Base-by-base conservation (phyloP, 2,797 vertebrate genomes). In the Xerus rutilus region DNA sequence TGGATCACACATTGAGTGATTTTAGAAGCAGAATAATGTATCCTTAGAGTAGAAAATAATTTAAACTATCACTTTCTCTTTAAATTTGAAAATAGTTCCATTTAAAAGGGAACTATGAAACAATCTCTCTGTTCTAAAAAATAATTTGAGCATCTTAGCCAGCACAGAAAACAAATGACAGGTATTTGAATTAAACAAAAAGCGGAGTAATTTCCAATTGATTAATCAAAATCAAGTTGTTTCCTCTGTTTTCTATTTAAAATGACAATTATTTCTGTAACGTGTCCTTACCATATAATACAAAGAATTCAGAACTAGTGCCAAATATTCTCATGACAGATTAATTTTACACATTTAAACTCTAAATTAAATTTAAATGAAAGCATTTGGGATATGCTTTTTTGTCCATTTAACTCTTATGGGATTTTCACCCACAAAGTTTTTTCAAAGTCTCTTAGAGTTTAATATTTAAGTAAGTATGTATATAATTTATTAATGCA, bases 211-310 rank as follows among this genome's bases (percentile, higher is more conserved):
- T 86, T 89, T 92, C 77, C 67, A 74, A 3, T 30, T 89, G 67
- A 89, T 81, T 81, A 85, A 91, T 95, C 88, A 69, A 81, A 93
- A 54, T 67, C 45, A 88, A 69, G 8, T 76, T 47, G 23, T 10
- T 70, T 54, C 25, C 28, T 93, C 13, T 78, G 3, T 82, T 70
- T 15, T 83, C 52, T 79, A 32, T 39, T 52, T 77, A 93, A 78
- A 87, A 77, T 49, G 57, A 87, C 23, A 32, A 18, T 23, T 83
- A 78, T 90, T 87, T 72, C 13, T 83, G 2, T 72, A 54, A 25
- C 28, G 6, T 83, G 45, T 72, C 82, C 9, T 69, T 28, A 69
- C 4, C 1, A 62, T 0, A 62, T 10, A 43, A 5, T 52, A 57
- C 32, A 45, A 70, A 35, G 43, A 92, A n/a, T 45, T 74, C 64